Percentiles rank a stretch among this genome's conserved stretches.
Conservation (phyloP, 1,140 invertebrate genomes). For the Galleria mellonella region DNA sequence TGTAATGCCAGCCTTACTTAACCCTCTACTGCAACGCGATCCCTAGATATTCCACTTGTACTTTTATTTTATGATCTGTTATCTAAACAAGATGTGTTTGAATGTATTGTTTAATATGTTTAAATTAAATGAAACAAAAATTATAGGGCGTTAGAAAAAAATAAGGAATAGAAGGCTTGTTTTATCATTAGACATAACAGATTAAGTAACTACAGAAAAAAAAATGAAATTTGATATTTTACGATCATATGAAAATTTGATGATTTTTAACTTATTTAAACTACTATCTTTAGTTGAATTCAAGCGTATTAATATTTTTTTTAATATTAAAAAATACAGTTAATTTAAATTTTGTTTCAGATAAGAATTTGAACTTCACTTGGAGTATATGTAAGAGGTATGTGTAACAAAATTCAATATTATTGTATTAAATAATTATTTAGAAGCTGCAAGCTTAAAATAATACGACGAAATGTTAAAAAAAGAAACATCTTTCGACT, state of each 20-base stretch:
- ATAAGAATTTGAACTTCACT: not conserved
- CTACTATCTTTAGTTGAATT: too few relatives aligned
- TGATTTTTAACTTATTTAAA: too few relatives aligned
- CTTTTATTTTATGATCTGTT: constrained; percentile 46
- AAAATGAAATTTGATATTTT: too few relatives aligned
- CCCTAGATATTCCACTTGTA: constrained; percentile 25
- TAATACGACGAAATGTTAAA: not conserved
- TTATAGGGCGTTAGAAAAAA: constrained; percentile 3
- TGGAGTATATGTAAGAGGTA: constrained; percentile 3
- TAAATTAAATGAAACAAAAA: constrained; percentile 27
- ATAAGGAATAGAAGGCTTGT: too few relatives aligned
- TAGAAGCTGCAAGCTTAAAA: not conserved
- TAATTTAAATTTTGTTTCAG: constrained; percentile 6
- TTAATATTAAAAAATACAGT: too few relatives aligned
- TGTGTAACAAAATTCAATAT: constrained; percentile 1
- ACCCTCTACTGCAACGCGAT: constrained; percentile 20
- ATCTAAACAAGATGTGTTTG: constrained; percentile 38
- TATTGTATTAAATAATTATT: too few relatives aligned
- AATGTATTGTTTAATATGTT: constrained; percentile 43
- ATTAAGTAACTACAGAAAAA: too few relatives aligned
- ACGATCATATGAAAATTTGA: too few relatives aligned
- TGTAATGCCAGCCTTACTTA: constrained; percentile 8
- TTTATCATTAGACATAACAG: too few relatives aligned
- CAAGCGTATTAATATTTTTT: too few relatives aligned
- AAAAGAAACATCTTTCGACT: constrained; percentile 7